Base-by-base conservation (phyloP, 1,140 invertebrate genomes). In the Listronotus bonariensis region DNA sequence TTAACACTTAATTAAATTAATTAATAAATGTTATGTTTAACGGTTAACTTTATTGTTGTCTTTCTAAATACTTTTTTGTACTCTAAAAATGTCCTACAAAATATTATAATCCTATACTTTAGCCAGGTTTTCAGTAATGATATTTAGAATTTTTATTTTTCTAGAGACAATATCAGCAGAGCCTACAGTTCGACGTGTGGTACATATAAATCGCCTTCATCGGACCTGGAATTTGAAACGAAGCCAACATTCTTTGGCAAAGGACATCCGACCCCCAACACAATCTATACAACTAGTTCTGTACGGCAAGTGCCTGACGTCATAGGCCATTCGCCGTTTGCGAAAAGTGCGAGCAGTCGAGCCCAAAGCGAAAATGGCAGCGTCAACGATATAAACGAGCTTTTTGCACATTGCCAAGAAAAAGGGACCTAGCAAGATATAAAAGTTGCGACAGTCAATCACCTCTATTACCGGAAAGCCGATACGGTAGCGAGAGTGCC, bases 361-460 rank as follows among this genome's bases (percentile, higher is more conserved):
- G 70, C 75, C 8, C 76, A 71, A 51, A 76, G 74, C 56, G 72
- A 74, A 62, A 72, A 71, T 14, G 74, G 73, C 17, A 78, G 75
- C 67, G 63, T 72, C 17, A 69, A 62, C 49, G 81, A 83, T 70
- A 71, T 76, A 57, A 74, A 72, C 61, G 74, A 78, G 53, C 79
- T 83, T 31, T 87, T 74, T 87, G 85, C 71, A 88, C 87, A 12
- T 79, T 88, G 60, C 86, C 87, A 0, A 73, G 83, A 36, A 83
- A 84, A 68, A 73, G 75, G 51, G 49, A 68, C 32, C 48, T 72
- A n/a, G 79, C 72, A 67, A 80, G 80, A 56, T 80, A 81, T 57
- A 83, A 81, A 75, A 85, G 79, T 71, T 84, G 84, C 32, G 87
- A 88, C 65, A 90, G 88, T 67, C 86, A 89, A 64, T 88, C 87